Percentiles rank a stretch among this genome's conserved stretches.
Evolutionary conservation across 2,888 invertebrate species (phyloP).

Genomic region (Agrochola macilenta): DNA sequence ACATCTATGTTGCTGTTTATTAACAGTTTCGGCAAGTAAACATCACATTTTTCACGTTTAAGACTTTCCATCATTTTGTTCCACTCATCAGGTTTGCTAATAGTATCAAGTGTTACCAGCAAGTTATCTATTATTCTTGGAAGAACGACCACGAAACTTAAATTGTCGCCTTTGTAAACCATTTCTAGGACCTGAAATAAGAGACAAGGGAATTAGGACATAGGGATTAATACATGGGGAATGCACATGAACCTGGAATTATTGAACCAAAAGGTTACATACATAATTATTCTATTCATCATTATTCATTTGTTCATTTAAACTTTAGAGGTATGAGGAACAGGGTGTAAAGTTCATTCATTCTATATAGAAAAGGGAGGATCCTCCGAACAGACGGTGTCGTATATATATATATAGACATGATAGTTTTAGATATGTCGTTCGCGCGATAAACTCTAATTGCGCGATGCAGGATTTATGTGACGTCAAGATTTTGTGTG

Average conservation of each 20-base stretch:
- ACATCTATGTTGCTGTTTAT: conserved; percentile 65
- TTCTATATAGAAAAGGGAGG: too few species aligned
- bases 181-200: conserved; percentile 71
- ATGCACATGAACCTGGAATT: not conserved
- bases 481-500: too few species aligned
- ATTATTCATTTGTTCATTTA: not conserved
- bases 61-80: conserved; percentile 47
- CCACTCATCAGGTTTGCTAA: conserved; percentile 58
- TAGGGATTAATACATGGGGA: not conserved
- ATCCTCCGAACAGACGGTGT: too few species aligned
- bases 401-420: too few species aligned
- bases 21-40: conserved; percentile 69
- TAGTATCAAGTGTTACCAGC: conserved; percentile 28
- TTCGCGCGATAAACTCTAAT: too few species aligned
- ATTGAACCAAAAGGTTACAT: not conserved
- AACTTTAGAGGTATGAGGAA: not conserved
- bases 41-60: conserved; percentile 39
- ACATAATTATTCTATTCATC: not conserved
- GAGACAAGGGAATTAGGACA: not conserved
- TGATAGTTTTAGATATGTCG: too few species aligned
- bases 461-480: too few species aligned
- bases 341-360: too few species aligned
- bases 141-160: conserved; percentile 66
- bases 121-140: conserved; percentile 66
- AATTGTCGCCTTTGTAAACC: conserved; percentile 68